phyloP scores from a whole-genome alignment of 2,888 invertebrate species.

The Melangyna quadrimaculata region DNA sequence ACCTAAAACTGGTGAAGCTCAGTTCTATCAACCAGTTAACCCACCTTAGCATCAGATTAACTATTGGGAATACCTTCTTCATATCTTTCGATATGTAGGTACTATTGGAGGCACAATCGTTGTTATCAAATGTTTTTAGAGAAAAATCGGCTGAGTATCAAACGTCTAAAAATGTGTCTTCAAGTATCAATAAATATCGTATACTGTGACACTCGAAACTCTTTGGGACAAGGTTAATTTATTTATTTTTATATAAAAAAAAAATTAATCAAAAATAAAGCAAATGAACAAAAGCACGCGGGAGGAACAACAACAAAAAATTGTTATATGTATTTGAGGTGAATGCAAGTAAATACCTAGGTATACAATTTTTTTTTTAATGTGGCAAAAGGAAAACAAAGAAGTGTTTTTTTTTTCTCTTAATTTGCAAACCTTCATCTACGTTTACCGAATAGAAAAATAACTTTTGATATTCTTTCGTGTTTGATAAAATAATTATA shows the following conservation, averaged over 20 bases:
- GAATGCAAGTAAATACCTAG: conserved; percentile 33
- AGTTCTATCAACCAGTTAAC: too few species aligned
- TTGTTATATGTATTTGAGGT: conserved; percentile 49
- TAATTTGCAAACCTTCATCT: conserved; percentile 73
- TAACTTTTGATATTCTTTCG: conserved; percentile 53
- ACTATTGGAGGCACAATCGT: too few species aligned
- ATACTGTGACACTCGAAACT: background rate
- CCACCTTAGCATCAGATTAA: too few species aligned
- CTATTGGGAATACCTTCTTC: too few species aligned
- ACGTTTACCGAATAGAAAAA: conserved; percentile 66
- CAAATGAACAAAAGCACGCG: conserved; percentile 62
- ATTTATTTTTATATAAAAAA: background rate
- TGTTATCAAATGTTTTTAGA: background rate
- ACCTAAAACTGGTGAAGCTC: too few species aligned
- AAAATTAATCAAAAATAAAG: conserved; percentile 29
- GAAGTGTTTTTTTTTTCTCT: conserved; percentile 47
- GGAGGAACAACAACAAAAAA: conserved; percentile 34
- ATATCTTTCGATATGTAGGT: too few species aligned
- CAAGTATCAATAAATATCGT: too few species aligned
- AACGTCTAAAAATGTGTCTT: background rate
- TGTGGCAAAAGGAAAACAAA: conserved; percentile 68
- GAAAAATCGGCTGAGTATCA: background rate
- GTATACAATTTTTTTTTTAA: conserved; percentile 18
- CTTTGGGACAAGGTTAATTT: background rate
- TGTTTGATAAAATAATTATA: conserved; percentile 39